A percentile compares a stretch with the other conserved stretches of the same genome.
Evolutionary conservation across 2,113 vertebrate species (phyloP).

Genomic region (Eudyptes chrysolophus): DNA sequence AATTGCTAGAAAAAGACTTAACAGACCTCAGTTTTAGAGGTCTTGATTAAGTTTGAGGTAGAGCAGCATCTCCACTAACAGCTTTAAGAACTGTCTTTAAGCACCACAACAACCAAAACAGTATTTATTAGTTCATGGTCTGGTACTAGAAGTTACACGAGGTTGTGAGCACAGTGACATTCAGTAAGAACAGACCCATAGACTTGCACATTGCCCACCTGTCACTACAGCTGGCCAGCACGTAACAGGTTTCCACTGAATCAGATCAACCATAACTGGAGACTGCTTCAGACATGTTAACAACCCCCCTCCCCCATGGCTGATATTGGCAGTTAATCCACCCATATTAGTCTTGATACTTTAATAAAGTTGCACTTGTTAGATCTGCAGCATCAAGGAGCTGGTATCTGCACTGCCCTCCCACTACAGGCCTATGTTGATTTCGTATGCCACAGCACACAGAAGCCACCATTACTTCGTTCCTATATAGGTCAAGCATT

Average conservation of each 20-base stretch:
- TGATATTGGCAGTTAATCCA: not conserved
- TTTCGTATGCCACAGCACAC: not conserved
- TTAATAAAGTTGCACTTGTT: not conserved
- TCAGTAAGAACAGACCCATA: not conserved
- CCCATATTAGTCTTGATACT: accelerated
- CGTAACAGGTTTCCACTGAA: accelerated
- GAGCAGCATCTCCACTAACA: not conserved
- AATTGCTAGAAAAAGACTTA: not conserved
- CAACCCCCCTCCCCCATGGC: not conserved
- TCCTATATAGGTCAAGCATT: not conserved
- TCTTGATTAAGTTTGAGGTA: not conserved
- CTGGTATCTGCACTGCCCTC: not conserved
- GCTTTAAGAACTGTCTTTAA: not conserved
- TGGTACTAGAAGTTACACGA: not conserved
- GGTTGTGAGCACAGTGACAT: not conserved
- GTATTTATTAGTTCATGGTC: not conserved
- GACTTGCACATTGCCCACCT: not conserved
- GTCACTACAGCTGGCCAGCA: not conserved
- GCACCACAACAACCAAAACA: not conserved
- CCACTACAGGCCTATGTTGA: not conserved
- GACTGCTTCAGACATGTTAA: not conserved
- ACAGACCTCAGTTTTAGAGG: not conserved
- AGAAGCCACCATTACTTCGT: not conserved
- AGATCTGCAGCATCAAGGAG: not conserved
- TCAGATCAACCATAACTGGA: not conserved